These are phyloP conservation scores for Acleris sparsana DNA, from an alignment of 2,888 invertebrate species.

Conservation along the genomic window DNA sequence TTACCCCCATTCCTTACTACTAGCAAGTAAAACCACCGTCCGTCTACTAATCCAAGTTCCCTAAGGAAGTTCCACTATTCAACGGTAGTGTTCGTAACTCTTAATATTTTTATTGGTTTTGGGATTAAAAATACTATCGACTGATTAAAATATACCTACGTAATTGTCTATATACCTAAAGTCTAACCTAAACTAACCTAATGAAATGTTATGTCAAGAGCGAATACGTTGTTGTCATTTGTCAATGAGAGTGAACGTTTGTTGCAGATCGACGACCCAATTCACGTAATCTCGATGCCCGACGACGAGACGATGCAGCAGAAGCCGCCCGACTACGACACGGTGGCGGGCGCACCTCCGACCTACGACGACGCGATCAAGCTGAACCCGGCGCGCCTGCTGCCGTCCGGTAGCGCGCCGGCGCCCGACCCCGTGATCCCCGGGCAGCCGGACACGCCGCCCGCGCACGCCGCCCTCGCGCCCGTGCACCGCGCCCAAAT, in stretches of 20 bases:
- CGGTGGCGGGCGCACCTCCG: slow-evolving; percentile 87
- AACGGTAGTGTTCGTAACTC: no score
- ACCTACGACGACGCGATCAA: slow-evolving; percentile 89
- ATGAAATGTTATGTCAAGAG: no score
- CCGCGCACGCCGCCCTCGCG: slow-evolving; percentile 46
- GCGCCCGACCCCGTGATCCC: slow-evolving; percentile 61
- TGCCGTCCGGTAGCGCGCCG: slow-evolving; percentile 65
- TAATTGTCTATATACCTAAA: no score
- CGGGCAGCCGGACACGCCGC: slow-evolving; percentile 57
- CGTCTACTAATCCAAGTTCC: no score
- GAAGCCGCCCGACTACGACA: slow-evolving; percentile 89
- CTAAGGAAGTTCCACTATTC: no score
- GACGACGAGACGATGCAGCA: slow-evolving; percentile 84
- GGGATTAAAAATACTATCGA: no score
- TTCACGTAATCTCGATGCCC: slow-evolving; percentile 86
- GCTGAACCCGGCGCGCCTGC: slow-evolving; percentile 84
- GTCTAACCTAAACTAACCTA: no score
- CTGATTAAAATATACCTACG: no score
- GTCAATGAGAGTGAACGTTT: slow-evolving; percentile 25
- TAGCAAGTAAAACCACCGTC: no score
- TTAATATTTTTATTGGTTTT: no score
- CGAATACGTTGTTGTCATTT: neutral
- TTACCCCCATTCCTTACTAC: no score
- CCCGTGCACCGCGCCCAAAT: slow-evolving; percentile 65
- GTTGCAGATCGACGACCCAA: slow-evolving; percentile 86